Conservation (phyloP, 2,888 invertebrate genomes). For the Gisinianus flammeolus region DNA sequence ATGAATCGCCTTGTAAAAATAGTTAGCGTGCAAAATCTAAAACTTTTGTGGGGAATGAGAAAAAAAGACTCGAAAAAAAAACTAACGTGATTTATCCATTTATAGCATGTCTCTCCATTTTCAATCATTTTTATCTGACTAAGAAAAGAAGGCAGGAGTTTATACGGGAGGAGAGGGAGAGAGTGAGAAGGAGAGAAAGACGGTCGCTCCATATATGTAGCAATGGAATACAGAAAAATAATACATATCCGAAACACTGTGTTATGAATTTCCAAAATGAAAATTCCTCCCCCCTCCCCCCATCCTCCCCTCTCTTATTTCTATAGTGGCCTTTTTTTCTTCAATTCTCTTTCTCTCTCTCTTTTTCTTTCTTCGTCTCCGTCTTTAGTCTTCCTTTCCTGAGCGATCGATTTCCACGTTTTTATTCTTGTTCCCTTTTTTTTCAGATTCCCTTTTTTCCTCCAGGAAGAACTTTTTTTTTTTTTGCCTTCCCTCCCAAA, state of each 20-base stretch:
- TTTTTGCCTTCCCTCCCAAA: constrained; percentile 16
- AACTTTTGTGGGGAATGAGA: constrained; percentile 20
- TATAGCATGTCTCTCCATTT: constrained; percentile 58
- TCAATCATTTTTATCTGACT: constrained; percentile 58
- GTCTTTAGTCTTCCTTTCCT: not conserved
- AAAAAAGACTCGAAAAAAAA: constrained; percentile 31
- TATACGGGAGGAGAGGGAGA: not conserved
- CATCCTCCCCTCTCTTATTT: not conserved
- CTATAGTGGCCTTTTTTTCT: constrained; percentile 6
- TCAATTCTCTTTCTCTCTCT: constrained; percentile 37
- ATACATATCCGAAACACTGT: constrained; percentile 25
- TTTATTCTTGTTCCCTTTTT: constrained; percentile 32
- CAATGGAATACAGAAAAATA: not conserved
- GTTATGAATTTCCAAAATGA: constrained; percentile 43
- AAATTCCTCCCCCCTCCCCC: constrained; percentile 24
- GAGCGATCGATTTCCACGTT: constrained; percentile 40
- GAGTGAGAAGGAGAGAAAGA: not conserved
- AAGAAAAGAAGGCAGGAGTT: constrained; percentile 14
- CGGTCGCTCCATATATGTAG: not conserved
- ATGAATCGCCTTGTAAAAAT: constrained; percentile 29
- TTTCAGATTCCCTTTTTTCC: constrained; percentile 33
- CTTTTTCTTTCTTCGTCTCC: constrained; percentile 27
- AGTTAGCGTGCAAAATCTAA: constrained; percentile 35
- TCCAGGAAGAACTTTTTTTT: not conserved
- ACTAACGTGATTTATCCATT: constrained; percentile 57